Evolutionary conservation across 2,797 vertebrate species (phyloP).

Genomic region (Oreochromis mossambicus): DNA sequence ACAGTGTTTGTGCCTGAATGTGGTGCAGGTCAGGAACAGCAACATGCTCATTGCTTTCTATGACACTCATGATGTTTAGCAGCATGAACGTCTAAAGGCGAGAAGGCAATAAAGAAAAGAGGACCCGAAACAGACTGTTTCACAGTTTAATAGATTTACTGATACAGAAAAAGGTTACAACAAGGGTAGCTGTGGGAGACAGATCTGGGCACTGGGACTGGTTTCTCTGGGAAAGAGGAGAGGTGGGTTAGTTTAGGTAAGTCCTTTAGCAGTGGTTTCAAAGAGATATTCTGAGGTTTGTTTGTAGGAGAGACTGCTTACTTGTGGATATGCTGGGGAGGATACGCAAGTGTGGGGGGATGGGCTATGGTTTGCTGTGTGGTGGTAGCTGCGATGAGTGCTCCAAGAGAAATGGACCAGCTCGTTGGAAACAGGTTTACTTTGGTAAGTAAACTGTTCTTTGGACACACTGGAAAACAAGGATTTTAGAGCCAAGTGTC

Average conservation of each 20-base stretch:
- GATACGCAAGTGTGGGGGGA: not conserved
- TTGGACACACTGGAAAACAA: not conserved
- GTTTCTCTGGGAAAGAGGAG: not conserved
- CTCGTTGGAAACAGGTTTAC: not conserved
- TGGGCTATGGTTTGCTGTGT: not conserved
- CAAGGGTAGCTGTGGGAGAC: not conserved
- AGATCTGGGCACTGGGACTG: not conserved
- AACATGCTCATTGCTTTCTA: not conserved
- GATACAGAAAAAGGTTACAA: not conserved
- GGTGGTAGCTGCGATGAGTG: not conserved
- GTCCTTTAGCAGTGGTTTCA: not conserved
- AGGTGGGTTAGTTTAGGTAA: not conserved
- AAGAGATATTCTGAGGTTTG: not conserved
- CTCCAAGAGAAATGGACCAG: not conserved
- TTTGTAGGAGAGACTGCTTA: not conserved
- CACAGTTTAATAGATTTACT: not conserved
- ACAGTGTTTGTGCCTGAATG: not conserved
- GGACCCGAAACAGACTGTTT: not conserved
- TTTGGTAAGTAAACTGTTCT: not conserved
- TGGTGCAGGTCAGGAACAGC: not conserved
- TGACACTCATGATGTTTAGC: not conserved
- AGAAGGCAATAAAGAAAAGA: not conserved
- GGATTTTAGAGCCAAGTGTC: not conserved
- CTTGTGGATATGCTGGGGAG: not conserved
- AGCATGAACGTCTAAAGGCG: not conserved